Base-by-base conservation (phyloP, 1,140 invertebrate species). In the Polypedilum pembai region DNA sequence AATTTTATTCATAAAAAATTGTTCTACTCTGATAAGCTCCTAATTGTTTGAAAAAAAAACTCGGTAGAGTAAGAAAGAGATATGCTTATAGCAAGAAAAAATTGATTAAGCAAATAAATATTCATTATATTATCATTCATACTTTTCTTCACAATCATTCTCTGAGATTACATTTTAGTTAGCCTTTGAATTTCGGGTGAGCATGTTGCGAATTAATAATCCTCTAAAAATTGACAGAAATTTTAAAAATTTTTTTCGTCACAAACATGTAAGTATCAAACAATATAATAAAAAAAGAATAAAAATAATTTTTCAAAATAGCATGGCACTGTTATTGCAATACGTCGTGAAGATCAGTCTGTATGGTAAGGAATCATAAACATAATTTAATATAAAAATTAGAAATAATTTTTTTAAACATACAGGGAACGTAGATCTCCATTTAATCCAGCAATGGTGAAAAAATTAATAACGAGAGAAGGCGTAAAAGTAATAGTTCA, bases 341-440 rank as follows among this genome's bases (percentile, higher is more conserved):
- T 95, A 76, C 85, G 92, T 15, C 83, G 96, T 40, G 97, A 99
- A 84, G 96, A 98, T 81, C 94, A 98, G 79, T 96, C 94, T 79
- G 94, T 98, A 17, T 69, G 65, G 65, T 69, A 20, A 69, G 65
- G n/a, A n/a, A 18, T 3, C 17, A 18, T 20, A 20, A 0, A 20
- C 3, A 12, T 7, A 18, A 66, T 17, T 66, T 12, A 3, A 73
- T 73, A 15, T 73, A 5, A 20, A 33, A 4, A 33, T 1, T 73
- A 20, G n/a, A 69, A 17, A 7, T n/a, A 5, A 33, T 40, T 3
- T 40, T n/a, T 1, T 12, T 20, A 15, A n/a, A 15, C 33, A 12
- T 79, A n/a, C n/a, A 99, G 98, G 98, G 98, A 99, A 83, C 85
- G 98, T 78, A 84, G 98, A 76, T 98, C 98, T 0, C 95, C 98